Evolutionary conservation across 1,140 invertebrate species (phyloP).

Genomic region (Papilio polytes): DNA sequence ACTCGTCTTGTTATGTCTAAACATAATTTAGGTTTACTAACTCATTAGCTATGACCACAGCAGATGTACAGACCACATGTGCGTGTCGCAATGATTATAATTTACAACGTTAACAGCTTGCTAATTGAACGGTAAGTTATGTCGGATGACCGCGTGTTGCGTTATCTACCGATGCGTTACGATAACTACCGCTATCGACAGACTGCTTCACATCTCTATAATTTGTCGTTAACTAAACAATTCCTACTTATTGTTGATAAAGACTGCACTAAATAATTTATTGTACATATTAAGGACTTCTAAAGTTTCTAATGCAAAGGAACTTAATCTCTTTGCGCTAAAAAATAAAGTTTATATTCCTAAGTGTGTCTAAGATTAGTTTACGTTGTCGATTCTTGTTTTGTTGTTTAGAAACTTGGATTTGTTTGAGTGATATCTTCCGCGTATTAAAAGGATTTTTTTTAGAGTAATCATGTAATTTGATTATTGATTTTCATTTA

Average conservation of each 20-base stretch:
- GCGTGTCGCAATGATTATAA: not conserved
- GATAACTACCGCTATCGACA: not conserved
- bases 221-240: not conserved
- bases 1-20: no score
- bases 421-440: not conserved
- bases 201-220: not conserved
- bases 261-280: no score
- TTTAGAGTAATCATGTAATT: not conserved
- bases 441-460: not conserved
- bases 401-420: not conserved
- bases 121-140: not conserved
- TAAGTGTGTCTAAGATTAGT: not conserved
- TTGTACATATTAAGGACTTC: not conserved
- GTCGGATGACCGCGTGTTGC: not conserved
- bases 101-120: constrained; percentile 14
- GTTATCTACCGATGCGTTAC: not conserved
- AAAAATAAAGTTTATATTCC: not conserved
- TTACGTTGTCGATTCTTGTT: constrained; percentile 5
- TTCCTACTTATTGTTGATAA: not conserved
- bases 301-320: not conserved
- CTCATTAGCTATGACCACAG: not conserved
- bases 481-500: not conserved
- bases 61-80: not conserved
- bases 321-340: not conserved
- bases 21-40: not conserved